These are phyloP conservation scores for Leucosticte australis DNA, from an alignment of 2,113 vertebrate genomes.

Conservation along the genomic window DNA sequence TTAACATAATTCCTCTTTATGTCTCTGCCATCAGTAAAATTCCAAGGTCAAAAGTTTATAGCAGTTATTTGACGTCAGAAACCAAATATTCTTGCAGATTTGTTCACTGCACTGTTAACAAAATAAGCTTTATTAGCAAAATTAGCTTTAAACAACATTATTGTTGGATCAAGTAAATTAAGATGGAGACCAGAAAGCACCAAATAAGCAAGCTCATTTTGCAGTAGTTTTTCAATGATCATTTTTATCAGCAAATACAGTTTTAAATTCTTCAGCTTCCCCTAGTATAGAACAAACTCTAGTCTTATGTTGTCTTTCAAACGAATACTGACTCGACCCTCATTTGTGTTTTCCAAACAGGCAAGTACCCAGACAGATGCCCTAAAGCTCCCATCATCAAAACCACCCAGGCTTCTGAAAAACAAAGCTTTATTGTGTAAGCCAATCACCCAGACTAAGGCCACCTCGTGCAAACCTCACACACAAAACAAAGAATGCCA, in stretches of 20 bases:
- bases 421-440: constrained; percentile 95
- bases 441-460: constrained; percentile 94
- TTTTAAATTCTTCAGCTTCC: not conserved
- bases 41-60: not conserved
- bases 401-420: constrained; percentile 87
- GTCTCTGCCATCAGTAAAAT: not conserved
- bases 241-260: not conserved
- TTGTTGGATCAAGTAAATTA: not conserved
- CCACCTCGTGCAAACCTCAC: constrained; percentile 90
- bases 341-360: constrained; percentile 62
- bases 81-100: not conserved
- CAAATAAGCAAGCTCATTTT: not conserved
- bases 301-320: not conserved
- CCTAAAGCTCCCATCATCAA: constrained; percentile 73
- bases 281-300: not conserved
- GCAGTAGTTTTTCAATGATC: not conserved
- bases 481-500: constrained; percentile 85
- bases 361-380: constrained; percentile 88
- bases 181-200: not conserved
- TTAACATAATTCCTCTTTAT: not conserved
- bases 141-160: not conserved
- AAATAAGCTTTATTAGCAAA: not conserved
- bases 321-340: not conserved
- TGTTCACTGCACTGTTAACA: not conserved
- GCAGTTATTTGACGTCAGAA: not conserved